Evolutionary conservation across 2,797 vertebrate species (phyloP).

Genomic region (Buceros bicornis): DNA sequence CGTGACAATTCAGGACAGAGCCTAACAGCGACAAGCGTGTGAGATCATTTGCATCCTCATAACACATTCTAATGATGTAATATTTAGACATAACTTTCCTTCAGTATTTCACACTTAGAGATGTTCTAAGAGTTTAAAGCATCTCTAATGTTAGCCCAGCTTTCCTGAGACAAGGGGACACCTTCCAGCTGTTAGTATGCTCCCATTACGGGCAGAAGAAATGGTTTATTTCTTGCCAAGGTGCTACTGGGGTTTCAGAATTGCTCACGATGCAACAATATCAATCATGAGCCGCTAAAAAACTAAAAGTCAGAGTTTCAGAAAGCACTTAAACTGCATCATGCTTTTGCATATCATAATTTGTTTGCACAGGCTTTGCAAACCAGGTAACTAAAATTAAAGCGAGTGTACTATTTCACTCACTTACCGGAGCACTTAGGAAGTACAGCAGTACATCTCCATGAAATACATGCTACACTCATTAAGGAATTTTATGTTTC

Average conservation of each 20-base stretch:
- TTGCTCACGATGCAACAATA: slow-evolving; percentile 58
- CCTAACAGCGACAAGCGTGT: neutral
- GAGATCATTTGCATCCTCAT: neutral
- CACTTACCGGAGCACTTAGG: slow-evolving; percentile 36
- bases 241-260: slow-evolving; percentile 30
- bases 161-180: neutral
- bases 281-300: slow-evolving; percentile 63
- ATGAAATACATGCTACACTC: slow-evolving; percentile 25
- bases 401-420: slow-evolving; percentile 51
- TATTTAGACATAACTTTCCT: neutral
- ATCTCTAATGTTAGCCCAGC: neutral
- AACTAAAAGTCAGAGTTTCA: slow-evolving; percentile 54
- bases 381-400: slow-evolving; percentile 42
- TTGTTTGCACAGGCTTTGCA: slow-evolving; percentile 64
- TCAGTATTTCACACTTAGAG: neutral
- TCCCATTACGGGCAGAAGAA: neutral
- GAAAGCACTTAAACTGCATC: slow-evolving; percentile 19
- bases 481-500: slow-evolving; percentile 66
- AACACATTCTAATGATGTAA: neutral
- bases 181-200: neutral
- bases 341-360: slow-evolving; percentile 64
- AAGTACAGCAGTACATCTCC: slow-evolving; percentile 65
- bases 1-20: neutral
- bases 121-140: neutral
- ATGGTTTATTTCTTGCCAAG: slow-evolving; percentile 50